Conservation (phyloP, 2,888 invertebrate genomes). For the Dichetophora obliterata region DNA sequence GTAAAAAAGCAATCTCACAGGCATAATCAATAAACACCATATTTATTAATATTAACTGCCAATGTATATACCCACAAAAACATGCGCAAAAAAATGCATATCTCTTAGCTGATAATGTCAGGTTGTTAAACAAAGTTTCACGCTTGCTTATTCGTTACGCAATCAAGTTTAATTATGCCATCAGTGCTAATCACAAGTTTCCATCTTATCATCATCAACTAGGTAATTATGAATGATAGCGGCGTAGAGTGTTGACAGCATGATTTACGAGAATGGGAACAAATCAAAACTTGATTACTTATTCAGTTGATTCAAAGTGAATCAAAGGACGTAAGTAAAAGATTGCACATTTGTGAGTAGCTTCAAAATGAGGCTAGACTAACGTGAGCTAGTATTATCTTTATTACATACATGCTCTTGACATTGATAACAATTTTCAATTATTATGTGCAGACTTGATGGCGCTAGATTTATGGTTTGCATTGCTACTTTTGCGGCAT, state of each 20-base stretch:
- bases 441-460: background rate
- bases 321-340: too few species aligned
- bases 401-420: slow-evolving; percentile 31
- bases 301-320: background rate
- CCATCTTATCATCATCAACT: background rate
- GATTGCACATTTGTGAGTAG: background rate
- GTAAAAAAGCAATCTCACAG: background rate
- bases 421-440: slow-evolving; percentile 17
- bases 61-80: too few species aligned
- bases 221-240: background rate
- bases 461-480: background rate
- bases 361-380: background rate
- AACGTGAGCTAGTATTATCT: slow-evolving; percentile 25
- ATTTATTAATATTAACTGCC: background rate
- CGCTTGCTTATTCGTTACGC: slow-evolving; percentile 4
- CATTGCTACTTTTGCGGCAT: background rate
- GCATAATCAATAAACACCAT: background rate
- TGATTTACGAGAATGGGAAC: background rate
- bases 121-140: background rate
- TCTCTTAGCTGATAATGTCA: slow-evolving; percentile 7
- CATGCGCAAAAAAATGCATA: background rate
- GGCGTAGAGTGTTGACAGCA: background rate
- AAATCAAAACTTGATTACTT: background rate
- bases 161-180: slow-evolving; percentile 20
- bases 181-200: slow-evolving; percentile 8